phyloP scores from a whole-genome alignment of 2,797 vertebrate genomes.

The Tenualosa ilisha region DNA sequence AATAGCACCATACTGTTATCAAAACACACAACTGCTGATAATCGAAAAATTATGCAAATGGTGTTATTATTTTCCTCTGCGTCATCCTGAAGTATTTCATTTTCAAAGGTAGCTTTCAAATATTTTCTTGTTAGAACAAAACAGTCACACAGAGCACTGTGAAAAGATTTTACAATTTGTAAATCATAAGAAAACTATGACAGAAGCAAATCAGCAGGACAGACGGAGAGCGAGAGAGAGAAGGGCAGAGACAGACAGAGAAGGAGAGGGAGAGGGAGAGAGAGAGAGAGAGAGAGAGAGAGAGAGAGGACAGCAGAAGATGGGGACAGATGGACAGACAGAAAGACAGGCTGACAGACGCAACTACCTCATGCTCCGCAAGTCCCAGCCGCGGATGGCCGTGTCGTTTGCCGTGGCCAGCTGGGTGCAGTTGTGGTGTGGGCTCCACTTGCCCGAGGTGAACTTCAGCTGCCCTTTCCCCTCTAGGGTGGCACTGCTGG shows the following conservation, averaged over 20 bases:
- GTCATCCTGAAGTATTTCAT: not conserved
- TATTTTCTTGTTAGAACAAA: not conserved
- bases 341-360: not conserved
- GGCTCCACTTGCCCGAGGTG: conserved; percentile 93
- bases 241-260: not conserved
- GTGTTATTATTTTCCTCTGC: not conserved
- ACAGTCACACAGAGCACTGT: not conserved
- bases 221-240: not conserved
- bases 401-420: conserved; percentile 94
- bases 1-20: not conserved
- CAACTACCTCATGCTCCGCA: conserved; percentile 88
- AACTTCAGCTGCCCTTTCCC: conserved; percentile 96
- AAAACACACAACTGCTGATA: not conserved
- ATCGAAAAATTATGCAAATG: not conserved
- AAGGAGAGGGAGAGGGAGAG: not conserved
- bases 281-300: not conserved
- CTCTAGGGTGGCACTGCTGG: conserved; percentile 85
- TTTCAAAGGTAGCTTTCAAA: not conserved
- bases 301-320: not conserved
- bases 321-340: not conserved
- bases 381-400: conserved; percentile 91
- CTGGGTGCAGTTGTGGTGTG: conserved; percentile 95
- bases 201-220: not conserved
- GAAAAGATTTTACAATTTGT: not conserved
- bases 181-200: not conserved